These are phyloP conservation scores for Agrypnia vestita DNA, from an alignment of 1,140 invertebrate species.

Conservation along the genomic window DNA sequence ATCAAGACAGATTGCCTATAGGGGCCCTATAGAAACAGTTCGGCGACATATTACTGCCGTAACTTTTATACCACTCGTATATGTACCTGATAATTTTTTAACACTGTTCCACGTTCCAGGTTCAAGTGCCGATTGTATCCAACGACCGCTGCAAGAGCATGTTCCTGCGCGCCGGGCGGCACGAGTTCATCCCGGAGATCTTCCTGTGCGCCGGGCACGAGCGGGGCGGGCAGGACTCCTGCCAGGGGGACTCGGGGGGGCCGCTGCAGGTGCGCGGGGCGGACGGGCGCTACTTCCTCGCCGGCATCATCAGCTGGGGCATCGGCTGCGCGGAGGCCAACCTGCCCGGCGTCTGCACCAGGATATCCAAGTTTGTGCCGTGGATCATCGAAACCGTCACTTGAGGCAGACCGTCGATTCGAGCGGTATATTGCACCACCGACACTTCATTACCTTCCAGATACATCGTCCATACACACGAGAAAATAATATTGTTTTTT, in stretches of 20 bases:
- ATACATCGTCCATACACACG: no score
- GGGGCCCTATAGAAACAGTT: no score
- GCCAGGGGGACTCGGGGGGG: conserved; percentile 95
- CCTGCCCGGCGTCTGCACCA: conserved; percentile 92
- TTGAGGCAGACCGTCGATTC: conserved; percentile 64
- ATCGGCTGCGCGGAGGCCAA: conserved; percentile 95
- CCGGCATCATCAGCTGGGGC: conserved; percentile 97
- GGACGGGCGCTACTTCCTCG: conserved; percentile 92
- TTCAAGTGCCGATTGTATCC: conserved; percentile 93
- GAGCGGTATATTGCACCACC: no score
- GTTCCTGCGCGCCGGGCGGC: conserved; percentile 90
- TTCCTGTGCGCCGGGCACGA: conserved; percentile 95
- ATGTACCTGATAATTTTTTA: no score
- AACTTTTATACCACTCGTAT: no score
- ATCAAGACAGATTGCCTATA: no score
- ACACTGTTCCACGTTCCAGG: conserved; percentile 74
- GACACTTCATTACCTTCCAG: no score
- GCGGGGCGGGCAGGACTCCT: conserved; percentile 91
- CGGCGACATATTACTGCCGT: no score
- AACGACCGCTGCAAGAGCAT: conserved; percentile 94
- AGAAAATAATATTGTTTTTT: no score
- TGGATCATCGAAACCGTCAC: conserved; percentile 93
- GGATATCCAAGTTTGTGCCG: conserved; percentile 96
- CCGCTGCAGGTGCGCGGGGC: conserved; percentile 91
- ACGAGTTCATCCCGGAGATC: conserved; percentile 95